Evolutionary conservation across 1,140 invertebrate genomes (phyloP).

Genomic region (Micrasema longulum): DNA sequence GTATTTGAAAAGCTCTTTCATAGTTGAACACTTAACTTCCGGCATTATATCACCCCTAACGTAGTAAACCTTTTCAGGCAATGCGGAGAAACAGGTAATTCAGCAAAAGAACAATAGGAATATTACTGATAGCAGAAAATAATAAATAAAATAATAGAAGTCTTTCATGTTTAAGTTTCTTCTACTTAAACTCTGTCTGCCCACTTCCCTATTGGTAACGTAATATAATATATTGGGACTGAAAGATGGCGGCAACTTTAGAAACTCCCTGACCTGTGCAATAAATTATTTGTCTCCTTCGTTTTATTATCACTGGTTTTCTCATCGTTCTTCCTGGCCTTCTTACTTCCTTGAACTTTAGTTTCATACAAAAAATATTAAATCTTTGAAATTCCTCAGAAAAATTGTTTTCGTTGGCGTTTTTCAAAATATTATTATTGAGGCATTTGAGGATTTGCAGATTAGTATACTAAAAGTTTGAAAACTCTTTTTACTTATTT

Average conservation of each 20-base stretch:
- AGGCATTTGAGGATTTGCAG: no score
- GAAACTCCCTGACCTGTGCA: conserved; percentile 51
- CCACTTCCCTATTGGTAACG: conserved; percentile 40
- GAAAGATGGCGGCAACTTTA: conserved; percentile 48
- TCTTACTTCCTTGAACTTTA: conserved; percentile 23
- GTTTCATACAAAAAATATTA: conserved; percentile 16
- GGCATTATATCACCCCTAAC: conserved; percentile 45
- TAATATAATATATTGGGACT: conserved; percentile 50
- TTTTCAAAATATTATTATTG: no score
- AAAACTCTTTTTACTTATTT: no score
- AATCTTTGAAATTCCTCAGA: background rate
- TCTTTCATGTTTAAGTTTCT: no score
- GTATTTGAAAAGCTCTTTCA: conserved; percentile 46
- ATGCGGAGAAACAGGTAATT: conserved; percentile 53
- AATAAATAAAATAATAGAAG: no score
- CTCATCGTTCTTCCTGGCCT: conserved; percentile 35
- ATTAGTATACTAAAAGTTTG: no score
- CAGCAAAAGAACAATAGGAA: conserved; percentile 46
- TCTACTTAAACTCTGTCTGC: background rate
- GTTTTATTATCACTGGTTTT: conserved; percentile 48
- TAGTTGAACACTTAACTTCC: conserved; percentile 35
- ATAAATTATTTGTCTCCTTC: conserved; percentile 53
- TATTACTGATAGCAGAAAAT: conserved; percentile 52
- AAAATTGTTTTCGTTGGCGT: background rate
- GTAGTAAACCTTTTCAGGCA: conserved; percentile 42